Evolutionary conservation across 2,888 invertebrate genomes (phyloP).

Genomic region (Caenorhabditis imperialis): DNA sequence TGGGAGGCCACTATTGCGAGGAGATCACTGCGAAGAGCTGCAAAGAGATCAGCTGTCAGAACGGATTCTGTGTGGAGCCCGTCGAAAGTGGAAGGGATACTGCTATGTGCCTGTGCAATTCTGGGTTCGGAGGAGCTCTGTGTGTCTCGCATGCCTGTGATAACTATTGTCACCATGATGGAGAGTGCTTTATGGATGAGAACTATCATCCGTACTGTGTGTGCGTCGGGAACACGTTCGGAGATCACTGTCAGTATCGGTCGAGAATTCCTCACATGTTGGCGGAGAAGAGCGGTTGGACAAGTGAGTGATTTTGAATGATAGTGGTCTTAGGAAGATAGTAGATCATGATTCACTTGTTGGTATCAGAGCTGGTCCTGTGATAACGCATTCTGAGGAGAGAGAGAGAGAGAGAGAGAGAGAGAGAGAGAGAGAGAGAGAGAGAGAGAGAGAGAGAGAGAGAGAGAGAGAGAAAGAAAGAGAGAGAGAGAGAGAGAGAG

Average conservation of each 20-base stretch:
- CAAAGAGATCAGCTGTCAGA: constrained; percentile 75
- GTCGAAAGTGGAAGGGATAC: constrained; percentile 58
- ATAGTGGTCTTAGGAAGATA: too few relatives aligned
- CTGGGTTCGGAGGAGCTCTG: constrained; percentile 81
- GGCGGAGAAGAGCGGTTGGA: constrained; percentile 1
- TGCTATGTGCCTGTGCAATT: constrained; percentile 80
- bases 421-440: too few relatives aligned
- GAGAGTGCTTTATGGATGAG: constrained; percentile 17
- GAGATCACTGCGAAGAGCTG: constrained; percentile 49
- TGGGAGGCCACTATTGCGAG: constrained; percentile 53
- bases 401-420: too few relatives aligned
- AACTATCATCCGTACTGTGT: constrained; percentile 25
- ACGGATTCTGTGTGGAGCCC: constrained; percentile 79
- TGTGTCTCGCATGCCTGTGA: constrained; percentile 78
- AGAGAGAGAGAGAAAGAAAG: too few relatives aligned
- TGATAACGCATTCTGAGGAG: too few relatives aligned
- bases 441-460: too few relatives aligned
- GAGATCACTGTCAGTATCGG: constrained; percentile 49
- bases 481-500: too few relatives aligned
- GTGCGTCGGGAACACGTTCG: constrained; percentile 35
- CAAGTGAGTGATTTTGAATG: constrained; percentile 16
- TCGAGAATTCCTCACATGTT: too few relatives aligned
- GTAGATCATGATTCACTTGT: too few relatives aligned
- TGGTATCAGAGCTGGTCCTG: too few relatives aligned
- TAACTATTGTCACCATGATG: constrained; percentile 45